Evolutionary conservation across 2,888 invertebrate species (phyloP).

Genomic region (Galerucella calmariensis): DNA sequence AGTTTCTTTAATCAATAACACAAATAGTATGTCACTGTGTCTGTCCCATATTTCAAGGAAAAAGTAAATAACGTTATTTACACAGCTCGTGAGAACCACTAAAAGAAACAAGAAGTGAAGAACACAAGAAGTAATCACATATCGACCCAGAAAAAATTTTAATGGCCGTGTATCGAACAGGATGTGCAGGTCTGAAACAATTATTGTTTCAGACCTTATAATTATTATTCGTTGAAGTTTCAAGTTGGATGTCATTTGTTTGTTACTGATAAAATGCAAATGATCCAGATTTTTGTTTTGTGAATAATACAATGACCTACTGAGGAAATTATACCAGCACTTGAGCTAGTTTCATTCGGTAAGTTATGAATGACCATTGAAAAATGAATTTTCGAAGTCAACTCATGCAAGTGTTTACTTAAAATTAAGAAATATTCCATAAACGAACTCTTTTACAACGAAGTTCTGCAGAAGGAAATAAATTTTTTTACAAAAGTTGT

Average conservation of each 20-base stretch:
- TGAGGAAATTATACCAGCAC: too few species aligned
- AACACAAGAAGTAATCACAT: slow-evolving; percentile 24
- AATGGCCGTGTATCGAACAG: slow-evolving; percentile 19
- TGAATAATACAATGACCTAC: too few species aligned
- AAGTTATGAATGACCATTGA: too few species aligned
- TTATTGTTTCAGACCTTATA: neutral
- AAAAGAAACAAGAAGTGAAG: slow-evolving; percentile 17
- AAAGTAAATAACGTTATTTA: slow-evolving; percentile 34
- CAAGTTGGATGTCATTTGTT: neutral
- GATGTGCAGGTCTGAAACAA: slow-evolving; percentile 13
- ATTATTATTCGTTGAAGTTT: neutral
- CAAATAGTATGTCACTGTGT: slow-evolving; percentile 32
- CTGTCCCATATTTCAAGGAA: slow-evolving; percentile 30
- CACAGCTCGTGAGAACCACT: slow-evolving; percentile 9
- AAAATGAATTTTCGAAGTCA: too few species aligned
- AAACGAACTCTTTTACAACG: too few species aligned
- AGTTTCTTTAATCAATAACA: slow-evolving; percentile 24
- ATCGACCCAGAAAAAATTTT: slow-evolving; percentile 26
- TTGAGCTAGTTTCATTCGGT: too few species aligned
- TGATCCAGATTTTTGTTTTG: neutral
- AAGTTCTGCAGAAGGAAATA: too few species aligned
- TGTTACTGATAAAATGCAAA: neutral
- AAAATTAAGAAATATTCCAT: too few species aligned
- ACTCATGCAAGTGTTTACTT: too few species aligned
- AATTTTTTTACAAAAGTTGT: too few species aligned